phyloP scores from a whole-genome alignment of 1,140 invertebrate species.

The Drosophila equinoxialis region DNA sequence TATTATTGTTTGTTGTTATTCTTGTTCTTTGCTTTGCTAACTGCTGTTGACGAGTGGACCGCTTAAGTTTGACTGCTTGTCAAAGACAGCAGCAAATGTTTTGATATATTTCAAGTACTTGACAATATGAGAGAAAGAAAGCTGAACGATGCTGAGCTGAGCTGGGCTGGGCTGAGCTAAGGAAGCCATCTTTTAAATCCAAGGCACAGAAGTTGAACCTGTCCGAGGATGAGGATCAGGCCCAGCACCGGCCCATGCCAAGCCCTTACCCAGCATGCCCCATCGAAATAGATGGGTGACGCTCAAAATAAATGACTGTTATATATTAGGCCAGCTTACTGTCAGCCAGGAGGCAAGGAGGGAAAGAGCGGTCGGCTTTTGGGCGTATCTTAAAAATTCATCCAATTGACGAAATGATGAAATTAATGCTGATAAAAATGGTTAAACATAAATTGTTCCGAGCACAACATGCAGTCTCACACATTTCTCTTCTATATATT shows the following conservation, averaged over 20 bases:
- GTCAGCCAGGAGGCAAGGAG: constrained; percentile 24
- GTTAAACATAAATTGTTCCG: constrained; percentile 1
- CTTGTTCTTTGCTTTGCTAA: constrained; percentile 46
- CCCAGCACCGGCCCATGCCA: neutral
- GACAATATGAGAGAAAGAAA: constrained; percentile 49
- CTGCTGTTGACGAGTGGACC: constrained; percentile 61
- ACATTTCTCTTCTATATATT: neutral
- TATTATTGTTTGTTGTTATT: constrained; percentile 27
- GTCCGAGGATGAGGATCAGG: neutral
- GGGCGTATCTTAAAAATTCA: constrained; percentile 5
- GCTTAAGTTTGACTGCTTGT: constrained; percentile 79
- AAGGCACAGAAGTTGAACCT: constrained; percentile 9
- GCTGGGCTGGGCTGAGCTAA: no score
- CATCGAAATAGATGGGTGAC: neutral
- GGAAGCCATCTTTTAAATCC: constrained; percentile 12
- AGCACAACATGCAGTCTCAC: neutral
- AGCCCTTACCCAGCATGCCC: neutral
- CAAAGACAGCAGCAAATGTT: constrained; percentile 77
- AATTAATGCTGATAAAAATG: constrained; percentile 12
- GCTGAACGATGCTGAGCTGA: no score
- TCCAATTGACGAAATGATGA: constrained; percentile 8
- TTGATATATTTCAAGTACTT: constrained; percentile 78
- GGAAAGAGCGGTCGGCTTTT: neutral
- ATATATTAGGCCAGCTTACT: constrained; percentile 61
- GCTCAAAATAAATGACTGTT: constrained; percentile 70